Percentiles rank a stretch among this genome's conserved stretches.
phyloP scores from a whole-genome alignment of 2,888 invertebrate genomes.

The Drosophila emarginata region DNA sequence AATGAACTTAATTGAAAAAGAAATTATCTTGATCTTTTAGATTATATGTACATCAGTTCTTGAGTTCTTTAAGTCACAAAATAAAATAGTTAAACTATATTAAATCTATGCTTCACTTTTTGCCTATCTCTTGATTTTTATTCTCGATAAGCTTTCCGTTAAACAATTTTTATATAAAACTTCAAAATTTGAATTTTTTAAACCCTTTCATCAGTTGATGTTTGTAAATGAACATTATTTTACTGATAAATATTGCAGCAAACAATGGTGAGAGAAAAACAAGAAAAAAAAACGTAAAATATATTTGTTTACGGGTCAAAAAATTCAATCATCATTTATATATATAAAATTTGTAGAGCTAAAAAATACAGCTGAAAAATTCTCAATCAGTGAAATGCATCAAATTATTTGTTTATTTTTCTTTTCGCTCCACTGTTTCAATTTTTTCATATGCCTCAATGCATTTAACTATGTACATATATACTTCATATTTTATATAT shows the following conservation, averaged over 20 bases:
- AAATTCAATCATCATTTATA: slow-evolving; percentile 45
- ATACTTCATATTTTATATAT: neutral
- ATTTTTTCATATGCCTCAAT: slow-evolving; percentile 1
- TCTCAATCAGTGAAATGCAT: slow-evolving; percentile 28
- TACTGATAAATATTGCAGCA: slow-evolving; percentile 5
- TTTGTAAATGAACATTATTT: slow-evolving; percentile 4
- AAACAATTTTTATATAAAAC: neutral
- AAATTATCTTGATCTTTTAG: too few relatives aligned
- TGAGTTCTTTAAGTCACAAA: too few relatives aligned
- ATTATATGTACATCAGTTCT: too few relatives aligned
- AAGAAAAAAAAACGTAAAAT: neutral
- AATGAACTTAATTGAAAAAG: too few relatives aligned
- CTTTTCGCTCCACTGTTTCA: neutral
- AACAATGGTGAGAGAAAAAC: neutral
- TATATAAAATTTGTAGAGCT: slow-evolving; percentile 19
- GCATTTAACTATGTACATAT: neutral
- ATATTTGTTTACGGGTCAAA: slow-evolving; percentile 11
- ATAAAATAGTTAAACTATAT: too few relatives aligned
- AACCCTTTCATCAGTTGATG: neutral
- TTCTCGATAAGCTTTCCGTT: neutral
- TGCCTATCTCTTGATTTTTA: neutral
- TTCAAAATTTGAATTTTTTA: neutral
- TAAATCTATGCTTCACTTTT: too few relatives aligned
- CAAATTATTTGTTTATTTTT: slow-evolving; percentile 24
- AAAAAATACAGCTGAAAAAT: slow-evolving; percentile 17